A percentile compares a stretch with the other conserved stretches of the same genome.
These are phyloP conservation scores for Vimba vimba DNA, from an alignment of 2,113 vertebrate species.

Conservation along the genomic window DNA sequence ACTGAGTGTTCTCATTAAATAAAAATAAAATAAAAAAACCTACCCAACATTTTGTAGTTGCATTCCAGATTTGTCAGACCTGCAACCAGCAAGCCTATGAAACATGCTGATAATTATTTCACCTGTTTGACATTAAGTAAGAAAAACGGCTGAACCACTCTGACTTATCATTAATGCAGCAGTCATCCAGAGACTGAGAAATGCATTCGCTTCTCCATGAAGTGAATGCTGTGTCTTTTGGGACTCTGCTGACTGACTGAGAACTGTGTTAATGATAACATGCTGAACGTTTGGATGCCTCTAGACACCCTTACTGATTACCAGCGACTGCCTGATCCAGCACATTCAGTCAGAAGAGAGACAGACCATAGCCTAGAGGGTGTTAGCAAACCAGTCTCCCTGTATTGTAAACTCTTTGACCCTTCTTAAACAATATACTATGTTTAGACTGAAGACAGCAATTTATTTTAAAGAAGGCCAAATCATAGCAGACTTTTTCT, in stretches of 20 bases:
- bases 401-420: slow-evolving; percentile 1
- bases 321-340: slow-evolving; percentile 37
- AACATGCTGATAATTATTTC: slow-evolving; percentile 32
- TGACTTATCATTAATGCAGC: slow-evolving; percentile 37
- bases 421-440: background rate
- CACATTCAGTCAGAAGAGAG: slow-evolving; percentile 30
- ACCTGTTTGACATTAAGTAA: slow-evolving; percentile 38
- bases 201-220: slow-evolving; percentile 18
- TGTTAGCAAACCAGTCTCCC: background rate
- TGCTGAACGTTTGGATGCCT: slow-evolving; percentile 47
- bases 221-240: slow-evolving; percentile 31
- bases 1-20: background rate
- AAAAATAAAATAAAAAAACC: no score
- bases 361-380: slow-evolving; percentile 12
- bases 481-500: no score
- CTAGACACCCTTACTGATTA: slow-evolving; percentile 42
- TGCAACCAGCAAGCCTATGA: background rate
- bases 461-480: background rate
- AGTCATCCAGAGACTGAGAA: slow-evolving; percentile 25
- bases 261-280: slow-evolving; percentile 48
- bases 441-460: background rate
- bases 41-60: background rate
- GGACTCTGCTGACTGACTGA: slow-evolving; percentile 42
- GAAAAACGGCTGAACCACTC: slow-evolving; percentile 17
- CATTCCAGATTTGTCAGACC: background rate